These are phyloP conservation scores for Mormyrus hasselquistii DNA, from an alignment of 2,797 vertebrate genomes.

Conservation along the genomic window DNA sequence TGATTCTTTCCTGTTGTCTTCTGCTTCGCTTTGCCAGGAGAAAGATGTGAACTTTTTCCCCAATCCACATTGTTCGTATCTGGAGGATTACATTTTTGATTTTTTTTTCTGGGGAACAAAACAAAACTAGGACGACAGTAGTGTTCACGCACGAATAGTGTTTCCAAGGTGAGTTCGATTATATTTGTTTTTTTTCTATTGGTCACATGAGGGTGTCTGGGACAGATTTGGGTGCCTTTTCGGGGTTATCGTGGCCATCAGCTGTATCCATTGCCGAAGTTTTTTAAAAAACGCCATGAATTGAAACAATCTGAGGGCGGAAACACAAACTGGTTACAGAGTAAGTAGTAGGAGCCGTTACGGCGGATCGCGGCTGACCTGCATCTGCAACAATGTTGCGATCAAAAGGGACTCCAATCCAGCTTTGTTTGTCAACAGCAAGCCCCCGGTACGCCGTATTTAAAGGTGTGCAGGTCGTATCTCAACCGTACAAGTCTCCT, in stretches of 20 bases:
- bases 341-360: not conserved
- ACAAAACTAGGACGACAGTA: conserved; percentile 35
- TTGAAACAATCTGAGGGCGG: not conserved
- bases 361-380: not conserved
- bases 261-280: not conserved
- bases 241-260: not conserved
- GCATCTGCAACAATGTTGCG: not conserved
- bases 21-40: conserved; percentile 31
- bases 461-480: not conserved
- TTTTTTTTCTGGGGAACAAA: conserved; percentile 18
- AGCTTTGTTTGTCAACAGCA: not conserved
- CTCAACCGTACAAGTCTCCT: not conserved
- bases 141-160: conserved; percentile 36
- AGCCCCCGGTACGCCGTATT: not conserved
- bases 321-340: not conserved
- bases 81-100: conserved; percentile 37
- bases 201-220: not conserved
- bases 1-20: conserved; percentile 43
- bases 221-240: not conserved
- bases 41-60: conserved; percentile 49
- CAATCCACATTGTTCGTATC: conserved; percentile 21
- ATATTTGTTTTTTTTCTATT: not conserved
- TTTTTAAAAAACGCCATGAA: not conserved
- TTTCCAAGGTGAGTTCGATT: conserved; percentile 59
- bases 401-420: not conserved